phyloP scores from a whole-genome alignment of 2,888 invertebrate genomes.

The Orthonevra nobilis region DNA sequence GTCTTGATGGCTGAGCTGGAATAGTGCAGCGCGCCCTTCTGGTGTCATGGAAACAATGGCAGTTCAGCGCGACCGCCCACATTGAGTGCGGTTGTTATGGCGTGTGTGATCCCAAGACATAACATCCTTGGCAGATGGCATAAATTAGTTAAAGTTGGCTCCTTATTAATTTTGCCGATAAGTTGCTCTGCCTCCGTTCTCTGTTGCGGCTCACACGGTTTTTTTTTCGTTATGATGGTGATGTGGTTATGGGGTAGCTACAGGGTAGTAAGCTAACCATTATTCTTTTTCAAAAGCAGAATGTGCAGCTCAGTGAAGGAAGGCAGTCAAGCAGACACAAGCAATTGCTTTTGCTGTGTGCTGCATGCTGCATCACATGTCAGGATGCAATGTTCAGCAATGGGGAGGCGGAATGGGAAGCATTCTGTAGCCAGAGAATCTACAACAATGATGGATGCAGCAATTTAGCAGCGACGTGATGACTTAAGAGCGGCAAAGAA shows the following conservation, averaged over 20 bases:
- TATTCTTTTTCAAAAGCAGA: constrained; percentile 37
- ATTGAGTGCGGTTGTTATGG: not conserved
- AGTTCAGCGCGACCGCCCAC: constrained; percentile 19
- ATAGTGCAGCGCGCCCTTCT: constrained; percentile 27
- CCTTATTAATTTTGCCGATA: constrained; percentile 61
- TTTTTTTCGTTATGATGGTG: not conserved
- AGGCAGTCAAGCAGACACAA: constrained; percentile 8
- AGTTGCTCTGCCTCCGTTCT: constrained; percentile 39
- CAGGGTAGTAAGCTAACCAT: constrained; percentile 16
- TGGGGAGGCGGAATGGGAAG: constrained; percentile 8
- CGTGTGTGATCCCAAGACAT: constrained; percentile 50
- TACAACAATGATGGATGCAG: constrained; percentile 52
- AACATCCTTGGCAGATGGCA: constrained; percentile 62
- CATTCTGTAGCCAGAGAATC: constrained; percentile 15
- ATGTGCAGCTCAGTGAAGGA: constrained; percentile 40
- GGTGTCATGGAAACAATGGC: constrained; percentile 44
- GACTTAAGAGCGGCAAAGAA: constrained; percentile 22
- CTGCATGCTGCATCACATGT: constrained; percentile 61
- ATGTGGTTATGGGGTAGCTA: not conserved
- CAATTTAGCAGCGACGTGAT: constrained; percentile 55
- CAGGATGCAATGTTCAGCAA: constrained; percentile 46
- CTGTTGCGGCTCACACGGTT: constrained; percentile 17
- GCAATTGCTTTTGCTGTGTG: constrained; percentile 33
- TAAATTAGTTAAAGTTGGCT: constrained; percentile 64
- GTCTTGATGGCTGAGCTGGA: constrained; percentile 38